Base-by-base conservation (phyloP, 2,888 invertebrate species). In the Chydorus sphaericus region DNA sequence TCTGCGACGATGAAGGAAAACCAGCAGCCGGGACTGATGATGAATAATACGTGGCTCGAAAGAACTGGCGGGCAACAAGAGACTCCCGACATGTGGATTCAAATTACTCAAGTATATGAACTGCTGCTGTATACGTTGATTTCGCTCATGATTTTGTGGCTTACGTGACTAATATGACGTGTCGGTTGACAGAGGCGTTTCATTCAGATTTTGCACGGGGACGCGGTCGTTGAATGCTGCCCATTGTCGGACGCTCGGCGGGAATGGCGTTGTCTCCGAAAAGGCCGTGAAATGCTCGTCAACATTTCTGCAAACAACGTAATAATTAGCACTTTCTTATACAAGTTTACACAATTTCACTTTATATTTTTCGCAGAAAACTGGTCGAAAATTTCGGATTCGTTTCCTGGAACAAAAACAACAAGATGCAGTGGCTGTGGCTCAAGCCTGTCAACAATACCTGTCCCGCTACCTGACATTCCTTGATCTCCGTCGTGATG, bases 101-200 rank as follows among this genome's bases (percentile, higher is more conserved):
- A 52, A 36, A 52, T 52, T 36, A 52, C 31, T 20, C 33, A 52
- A 52, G 52, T 52, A n/a, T n/a, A n/a, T n/a, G n/a, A n/a, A n/a
- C n/a, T n/a, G n/a, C n/a, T n/a, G n/a, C n/a, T n/a, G n/a, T n/a
- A n/a, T 44, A 1, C 10, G 18, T 39, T 4, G 11, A 26, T 23
- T 44, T 44, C 4, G 23, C 16, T 44, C 11, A 14, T 44, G 20
- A 6, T 23, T 23, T n/a, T n/a, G n/a, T n/a, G n/a, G n/a, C n/a
- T n/a, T n/a, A n/a, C n/a, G n/a, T n/a, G n/a, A n/a, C n/a, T n/a
- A n/a, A n/a, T n/a, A n/a, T n/a, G n/a, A n/a, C n/a, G n/a, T n/a
- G n/a, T n/a, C n/a, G n/a, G n/a, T n/a, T n/a, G n/a, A 2, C 26
- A 44, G 44, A 23, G 44, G 10, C 44, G n/a, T 26, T 44, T 26